Percentiles rank a stretch among this genome's conserved stretches.
Evolutionary conservation across 1,140 invertebrate species (phyloP).

Genomic region (Calliopsis andreniformis): DNA sequence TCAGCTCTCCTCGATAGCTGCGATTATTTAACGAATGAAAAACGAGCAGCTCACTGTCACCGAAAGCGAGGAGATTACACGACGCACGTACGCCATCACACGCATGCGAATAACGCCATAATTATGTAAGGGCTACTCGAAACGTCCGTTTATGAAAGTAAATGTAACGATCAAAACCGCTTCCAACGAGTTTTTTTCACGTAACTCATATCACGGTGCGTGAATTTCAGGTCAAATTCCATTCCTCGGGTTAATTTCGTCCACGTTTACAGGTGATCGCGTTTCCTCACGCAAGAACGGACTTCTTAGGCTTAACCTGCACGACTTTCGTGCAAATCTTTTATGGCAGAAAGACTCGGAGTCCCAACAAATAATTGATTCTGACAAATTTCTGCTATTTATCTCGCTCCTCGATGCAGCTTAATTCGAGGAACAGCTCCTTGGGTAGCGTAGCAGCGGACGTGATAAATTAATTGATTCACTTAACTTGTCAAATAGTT

Average conservation of each 20-base stretch:
- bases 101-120: neutral
- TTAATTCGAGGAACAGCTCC: neutral
- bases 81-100: neutral
- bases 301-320: neutral
- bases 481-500: too few species aligned
- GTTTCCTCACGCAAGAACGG: neutral
- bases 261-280: neutral
- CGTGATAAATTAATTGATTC: too few species aligned
- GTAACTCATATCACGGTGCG: neutral
- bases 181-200: neutral
- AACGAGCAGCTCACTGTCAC: neutral
- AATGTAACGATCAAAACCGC: too few species aligned
- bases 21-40: constrained; percentile 11
- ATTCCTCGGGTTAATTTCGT: neutral
- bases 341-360: neutral
- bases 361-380: neutral
- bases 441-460: too few species aligned
- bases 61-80: neutral
- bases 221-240: neutral
- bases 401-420: neutral
- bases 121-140: constrained; percentile 14
- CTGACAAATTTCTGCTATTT: neutral
- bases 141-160: neutral
- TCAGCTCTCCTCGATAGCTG: neutral
- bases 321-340: neutral